Percentiles rank a stretch among this genome's conserved stretches.
Conservation (phyloP, 2,113 vertebrate genomes). For the Xenopus laevis region DNA sequence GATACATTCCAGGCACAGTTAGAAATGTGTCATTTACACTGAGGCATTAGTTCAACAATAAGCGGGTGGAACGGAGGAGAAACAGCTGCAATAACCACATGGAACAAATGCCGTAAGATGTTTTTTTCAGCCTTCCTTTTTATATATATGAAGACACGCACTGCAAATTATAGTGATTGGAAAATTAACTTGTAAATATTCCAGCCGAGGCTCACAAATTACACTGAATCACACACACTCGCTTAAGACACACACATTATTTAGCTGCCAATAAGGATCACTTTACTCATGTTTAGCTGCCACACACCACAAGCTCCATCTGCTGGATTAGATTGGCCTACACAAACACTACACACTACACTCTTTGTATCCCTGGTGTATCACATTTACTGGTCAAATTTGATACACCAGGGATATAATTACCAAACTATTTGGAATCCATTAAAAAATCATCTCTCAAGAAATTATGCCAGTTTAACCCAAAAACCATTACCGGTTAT, state of each 20-base stretch:
- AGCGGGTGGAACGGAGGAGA: not conserved
- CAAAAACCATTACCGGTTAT: no score
- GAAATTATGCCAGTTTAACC: no score
- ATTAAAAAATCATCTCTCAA: no score
- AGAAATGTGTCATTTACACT: no score
- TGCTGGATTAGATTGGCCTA: no score
- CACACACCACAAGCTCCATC: no score
- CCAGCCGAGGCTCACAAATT: constrained; percentile 14
- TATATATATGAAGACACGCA: constrained; percentile 7
- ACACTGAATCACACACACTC: constrained; percentile 8
- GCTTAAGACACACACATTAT: not conserved
- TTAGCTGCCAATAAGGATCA: constrained; percentile 5
- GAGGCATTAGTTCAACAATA: not conserved
- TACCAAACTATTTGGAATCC: no score
- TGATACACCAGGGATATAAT: no score
- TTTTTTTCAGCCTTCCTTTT: not conserved
- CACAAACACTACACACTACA: constrained; percentile 1
- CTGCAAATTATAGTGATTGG: constrained; percentile 21
- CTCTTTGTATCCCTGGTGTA: no score
- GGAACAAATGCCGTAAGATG: constrained; percentile 5
- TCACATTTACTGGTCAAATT: no score
- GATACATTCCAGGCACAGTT: no score
- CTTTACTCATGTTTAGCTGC: not conserved
- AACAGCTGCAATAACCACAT: constrained; percentile 2
- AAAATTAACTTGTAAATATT: constrained; percentile 32